Base-by-base conservation (phyloP, 2,888 invertebrate species). In the Drosophila fulvimacula region DNA sequence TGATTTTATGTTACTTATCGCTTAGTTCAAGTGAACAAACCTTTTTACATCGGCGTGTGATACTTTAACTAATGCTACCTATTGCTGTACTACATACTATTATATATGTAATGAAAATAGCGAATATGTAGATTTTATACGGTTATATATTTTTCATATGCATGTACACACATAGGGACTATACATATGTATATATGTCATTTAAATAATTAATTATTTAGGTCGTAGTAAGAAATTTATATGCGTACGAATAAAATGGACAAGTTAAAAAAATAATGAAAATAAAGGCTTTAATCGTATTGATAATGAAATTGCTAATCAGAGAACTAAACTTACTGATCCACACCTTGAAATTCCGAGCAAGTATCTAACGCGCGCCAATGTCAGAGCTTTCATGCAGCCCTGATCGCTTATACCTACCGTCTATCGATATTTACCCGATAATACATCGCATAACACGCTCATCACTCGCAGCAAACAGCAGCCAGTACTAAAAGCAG, bases 1-100 rank as follows among this genome's bases (percentile, higher is more conserved):
- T 83, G 83, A 83, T 88, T 88, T 72, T 73, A 82, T 69, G 88
- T 88, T 83, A 83, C 88, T 88, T 83, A 82, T 77, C 83, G 82
- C 83, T 82, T 88, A 67, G 78, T 75, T 79, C 67, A 63, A 75
- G 60, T 65, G 76, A 79, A 57, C 76, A 69, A 73, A 73, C 46
- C 36, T 65, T 48, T 67, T 65, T 71, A 81, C 63, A 79, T 76
- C 88, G 87, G 89, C 89, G 82, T 88, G 88, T 88, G 88, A 88
- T 88, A 88, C 85, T 89, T 79, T 83, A 88, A 79, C 76, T 76
- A 84, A 73, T 79, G 60, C 69, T 81, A 83, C 73, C 60, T 79
- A 64, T 69, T 73, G 46, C 61, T 78, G 62, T 69, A 69, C 52
- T 57, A 62, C 56, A 60, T 71, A 64, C 48, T 49, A 59, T 19